Conservation (phyloP, 2,113 vertebrate species). For the Otus sunia region DNA sequence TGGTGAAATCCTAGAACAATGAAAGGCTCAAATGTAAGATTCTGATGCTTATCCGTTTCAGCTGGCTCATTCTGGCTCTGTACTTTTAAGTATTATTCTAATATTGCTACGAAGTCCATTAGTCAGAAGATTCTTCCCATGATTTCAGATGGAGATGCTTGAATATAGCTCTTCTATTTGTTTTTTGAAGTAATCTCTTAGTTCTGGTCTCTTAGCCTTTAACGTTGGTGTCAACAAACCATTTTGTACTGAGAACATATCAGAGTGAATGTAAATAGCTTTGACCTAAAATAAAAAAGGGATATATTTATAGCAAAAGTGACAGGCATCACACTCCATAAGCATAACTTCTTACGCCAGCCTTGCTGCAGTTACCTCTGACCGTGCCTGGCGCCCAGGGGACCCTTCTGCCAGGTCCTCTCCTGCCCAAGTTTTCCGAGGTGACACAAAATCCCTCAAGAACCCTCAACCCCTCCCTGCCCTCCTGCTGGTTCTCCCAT, state of each 20-base stretch:
- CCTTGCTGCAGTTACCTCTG: not conserved
- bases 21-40: constrained; percentile 65
- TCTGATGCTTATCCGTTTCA: constrained; percentile 62
- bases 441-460: not conserved
- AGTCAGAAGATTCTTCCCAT: constrained; percentile 41
- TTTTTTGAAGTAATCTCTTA: constrained; percentile 92
- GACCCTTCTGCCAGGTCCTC: not conserved
- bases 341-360: not conserved
- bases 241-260: constrained; percentile 95
- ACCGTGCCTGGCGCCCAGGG: not conserved
- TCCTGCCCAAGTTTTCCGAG: not conserved
- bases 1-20: constrained; percentile 52
- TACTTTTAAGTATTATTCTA: constrained; percentile 58
- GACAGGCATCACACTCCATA: not conserved
- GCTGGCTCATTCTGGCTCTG: constrained; percentile 51
- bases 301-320: constrained; percentile 14
- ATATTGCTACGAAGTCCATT: constrained; percentile 74
- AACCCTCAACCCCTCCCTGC: not conserved
- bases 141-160: constrained; percentile 86
- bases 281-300: constrained; percentile 84
- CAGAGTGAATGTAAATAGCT: constrained; percentile 91
- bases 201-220: constrained; percentile 93
- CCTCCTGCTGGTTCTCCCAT: not conserved
- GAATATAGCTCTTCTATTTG: constrained; percentile 93
- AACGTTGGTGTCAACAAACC: constrained; percentile 95